A percentile compares a stretch with the other conserved stretches of the same genome.
These are phyloP conservation scores for Neomicropteryx cornuta DNA, from an alignment of 1,140 invertebrate species.

Conservation along the genomic window DNA sequence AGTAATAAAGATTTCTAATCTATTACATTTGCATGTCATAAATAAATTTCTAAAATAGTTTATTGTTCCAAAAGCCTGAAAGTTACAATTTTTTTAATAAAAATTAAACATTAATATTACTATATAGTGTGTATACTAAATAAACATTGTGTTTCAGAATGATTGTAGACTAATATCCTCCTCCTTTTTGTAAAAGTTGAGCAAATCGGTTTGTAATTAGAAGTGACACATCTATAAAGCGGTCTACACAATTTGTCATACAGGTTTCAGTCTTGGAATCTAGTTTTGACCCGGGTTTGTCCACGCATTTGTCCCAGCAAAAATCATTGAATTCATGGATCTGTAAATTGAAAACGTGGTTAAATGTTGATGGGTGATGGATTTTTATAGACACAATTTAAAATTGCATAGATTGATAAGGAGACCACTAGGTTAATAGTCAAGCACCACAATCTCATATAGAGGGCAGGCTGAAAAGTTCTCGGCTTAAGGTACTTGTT, in stretches of 20 bases:
- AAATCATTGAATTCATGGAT: constrained; percentile 85
- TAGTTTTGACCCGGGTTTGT: constrained; percentile 75
- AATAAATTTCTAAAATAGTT: constrained; percentile 1
- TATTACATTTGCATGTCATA: constrained; percentile 6
- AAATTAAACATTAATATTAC: background rate
- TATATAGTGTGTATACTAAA: no score
- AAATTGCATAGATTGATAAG: no score
- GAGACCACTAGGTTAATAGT: no score
- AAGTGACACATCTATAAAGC: constrained; percentile 86
- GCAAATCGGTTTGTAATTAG: constrained; percentile 79
- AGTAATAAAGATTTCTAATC: no score
- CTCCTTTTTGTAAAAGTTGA: constrained; percentile 61
- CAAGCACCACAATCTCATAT: no score
- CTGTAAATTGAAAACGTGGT: constrained; percentile 40
- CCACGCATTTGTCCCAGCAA: constrained; percentile 93
- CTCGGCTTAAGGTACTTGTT: no score
- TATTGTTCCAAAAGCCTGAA: no score
- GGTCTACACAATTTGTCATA: constrained; percentile 84
- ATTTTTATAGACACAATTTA: no score
- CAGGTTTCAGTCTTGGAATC: constrained; percentile 84
- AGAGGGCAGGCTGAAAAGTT: no score
- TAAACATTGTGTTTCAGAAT: background rate
- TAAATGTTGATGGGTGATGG: no score
- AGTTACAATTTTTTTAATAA: background rate
- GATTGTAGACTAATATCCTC: constrained; percentile 15